phyloP scores from a whole-genome alignment of 2,888 invertebrate species.

The Nemotelus nigrinus region DNA sequence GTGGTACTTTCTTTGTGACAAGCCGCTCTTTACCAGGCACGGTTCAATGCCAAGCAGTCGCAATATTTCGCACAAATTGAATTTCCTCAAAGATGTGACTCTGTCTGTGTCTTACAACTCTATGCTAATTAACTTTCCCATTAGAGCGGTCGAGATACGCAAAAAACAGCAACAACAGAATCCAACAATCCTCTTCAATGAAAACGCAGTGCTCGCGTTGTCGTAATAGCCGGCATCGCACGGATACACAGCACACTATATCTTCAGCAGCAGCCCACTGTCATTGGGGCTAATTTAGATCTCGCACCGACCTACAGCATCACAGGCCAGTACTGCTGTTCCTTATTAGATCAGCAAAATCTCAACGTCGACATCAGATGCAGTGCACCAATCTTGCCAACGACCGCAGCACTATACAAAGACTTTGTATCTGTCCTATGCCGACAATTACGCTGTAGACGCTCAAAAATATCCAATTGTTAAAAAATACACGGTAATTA shows the following conservation, averaged over 20 bases:
- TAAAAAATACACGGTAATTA: conserved; percentile 33
- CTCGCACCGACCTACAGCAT: conserved; percentile 32
- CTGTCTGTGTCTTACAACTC: conserved; percentile 9
- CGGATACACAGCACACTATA: neutral
- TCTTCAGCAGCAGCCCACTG: conserved; percentile 21
- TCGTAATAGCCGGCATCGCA: neutral
- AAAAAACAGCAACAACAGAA: conserved; percentile 8
- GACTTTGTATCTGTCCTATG: conserved; percentile 4
- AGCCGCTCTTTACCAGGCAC: too few species aligned
- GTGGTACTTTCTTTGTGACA: too few species aligned
- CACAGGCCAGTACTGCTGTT: conserved; percentile 3
- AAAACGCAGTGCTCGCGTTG: conserved; percentile 27
- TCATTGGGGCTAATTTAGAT: conserved; percentile 19
- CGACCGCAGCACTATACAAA: conserved; percentile 7
- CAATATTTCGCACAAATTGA: neutral
- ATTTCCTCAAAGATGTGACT: conserved; percentile 7
- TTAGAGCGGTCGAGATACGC: conserved; percentile 11
- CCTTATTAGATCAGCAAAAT: conserved; percentile 4
- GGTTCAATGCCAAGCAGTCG: neutral
- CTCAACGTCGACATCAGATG: neutral
- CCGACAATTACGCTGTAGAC: conserved; percentile 10
- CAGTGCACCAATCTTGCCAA: neutral
- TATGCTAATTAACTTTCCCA: conserved; percentile 44
- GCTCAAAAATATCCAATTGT: conserved; percentile 32
- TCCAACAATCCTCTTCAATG: conserved; percentile 29